phyloP scores from a whole-genome alignment of 1,140 invertebrate genomes.

The Metaphire vulgaris region DNA sequence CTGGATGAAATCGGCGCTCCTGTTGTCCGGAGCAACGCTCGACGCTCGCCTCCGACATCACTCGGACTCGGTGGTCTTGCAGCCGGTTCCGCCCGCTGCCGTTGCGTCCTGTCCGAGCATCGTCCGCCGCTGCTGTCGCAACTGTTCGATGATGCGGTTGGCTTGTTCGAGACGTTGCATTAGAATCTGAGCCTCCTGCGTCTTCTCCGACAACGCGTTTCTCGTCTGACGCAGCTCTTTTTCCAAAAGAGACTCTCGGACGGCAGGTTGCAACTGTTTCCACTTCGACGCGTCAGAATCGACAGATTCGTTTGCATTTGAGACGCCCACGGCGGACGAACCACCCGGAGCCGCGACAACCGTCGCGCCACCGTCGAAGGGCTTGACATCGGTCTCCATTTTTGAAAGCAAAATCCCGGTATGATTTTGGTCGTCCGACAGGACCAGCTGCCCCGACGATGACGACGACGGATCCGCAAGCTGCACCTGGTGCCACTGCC shows the following conservation, averaged over 20 bases:
- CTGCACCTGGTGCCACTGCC: neutral
- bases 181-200: slow-evolving; percentile 24
- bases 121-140: slow-evolving; percentile 12
- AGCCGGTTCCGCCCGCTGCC: too few species aligned
- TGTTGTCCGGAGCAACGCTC: too few species aligned
- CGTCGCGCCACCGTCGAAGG: neutral
- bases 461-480: neutral
- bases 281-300: neutral
- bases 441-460: neutral
- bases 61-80: too few species aligned
- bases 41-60: too few species aligned
- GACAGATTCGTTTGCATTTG: too few species aligned
- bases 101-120: neutral
- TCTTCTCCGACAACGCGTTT: slow-evolving; percentile 21
- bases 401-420: neutral
- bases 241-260: slow-evolving; percentile 6
- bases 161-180: slow-evolving; percentile 22
- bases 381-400: neutral
- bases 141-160: slow-evolving; percentile 21
- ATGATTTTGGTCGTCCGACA: neutral
- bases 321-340: neutral
- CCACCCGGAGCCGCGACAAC: neutral
- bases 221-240: slow-evolving; percentile 21
- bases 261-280: neutral
- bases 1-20: too few species aligned